Evolutionary conservation across 2,888 invertebrate species (phyloP), one percentile per base, ranked within the genome.

Genomic region (Mongoloraphidia duomilia): DNA sequence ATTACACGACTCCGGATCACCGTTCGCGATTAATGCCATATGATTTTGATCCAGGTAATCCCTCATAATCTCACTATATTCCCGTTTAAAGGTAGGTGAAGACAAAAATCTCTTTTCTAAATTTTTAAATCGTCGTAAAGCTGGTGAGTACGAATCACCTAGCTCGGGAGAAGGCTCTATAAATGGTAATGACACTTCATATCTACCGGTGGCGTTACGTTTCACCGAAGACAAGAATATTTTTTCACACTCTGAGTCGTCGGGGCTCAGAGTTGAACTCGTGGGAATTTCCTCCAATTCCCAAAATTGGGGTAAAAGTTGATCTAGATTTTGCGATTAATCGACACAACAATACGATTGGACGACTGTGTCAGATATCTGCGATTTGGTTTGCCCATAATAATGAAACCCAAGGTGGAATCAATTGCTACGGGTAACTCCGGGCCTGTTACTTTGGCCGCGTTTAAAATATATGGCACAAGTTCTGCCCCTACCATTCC

Each of bases 121-220:
- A 9, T 41, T 41, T 41, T 41, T 13, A 12, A 41, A 41, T 41
- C 41, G 41, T 9, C n/a, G n/a, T n/a, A n/a, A n/a, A n/a, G n/a
- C n/a, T n/a, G n/a, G n/a, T n/a, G n/a, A n/a, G n/a, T n/a, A 41
- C 3, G 41, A 41, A 41, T 41, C 41, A n/a, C 41, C 41, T 41
- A 41, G 17, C 13, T 40, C 40, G 9, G 40, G 40, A 11, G 8
- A 8, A 40, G 8, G 10, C 13, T 40, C 8, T 13, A 12, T 14
- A 41, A 41, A 41, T 3, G 5, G 41, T 14, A 41, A 41, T 3
- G 41, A 5, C 17, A 41, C 9, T 17, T 41, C 41, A 9, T 41
- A 41, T 4, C 41, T 13, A 14, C 41, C 41, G 8, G 11, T 41
- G 9, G 12, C 41, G 8, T 41, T 12, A 5, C 14, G 41, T 9